Base-by-base conservation (phyloP, 30 jellyfish, hydroid and myxozoan genomes). In the Clytia hemisphaerica region DNA sequence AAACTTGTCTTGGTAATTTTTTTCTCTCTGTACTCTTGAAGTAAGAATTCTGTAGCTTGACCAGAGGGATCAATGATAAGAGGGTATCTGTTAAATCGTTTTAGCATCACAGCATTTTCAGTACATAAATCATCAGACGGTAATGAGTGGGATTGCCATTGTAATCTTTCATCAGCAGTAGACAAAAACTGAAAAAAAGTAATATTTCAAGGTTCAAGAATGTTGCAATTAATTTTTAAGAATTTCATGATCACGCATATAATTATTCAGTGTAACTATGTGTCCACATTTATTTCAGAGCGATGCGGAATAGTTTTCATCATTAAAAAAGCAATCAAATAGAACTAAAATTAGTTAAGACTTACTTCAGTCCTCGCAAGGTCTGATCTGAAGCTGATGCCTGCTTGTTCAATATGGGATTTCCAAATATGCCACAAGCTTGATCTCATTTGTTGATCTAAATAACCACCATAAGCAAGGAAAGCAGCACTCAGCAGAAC, bases 1-100 rank as follows among this genome's bases (percentile, higher is more conserved):
- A 91, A 91, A 57, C 97, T 91, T 6, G 99, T 91, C 46, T 84
- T 78, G 24, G 93, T 82, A 59, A 91, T 83, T 59, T 91, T 91
- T 83, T 83, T 82, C 16, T 71, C 94, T 46, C 67, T 72, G 92
- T 67, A 91, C 50, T 76, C 95, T 53, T 91, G 77, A 79, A 82
- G 37, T 7, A 91, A 78, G 61, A 91, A 91, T 64, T 82, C 89
- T 12, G 99, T 83, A 35, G 99, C 99, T 58, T 91, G 99, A 0
- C 99, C 99, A 64, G 99, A 91, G 18, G 99, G 99, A 67, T 91
- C 99, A 71, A 91, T 91, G 40, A 91, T 91, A 72, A 91, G 35
- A 18, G 99, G 95, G 51, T 82, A 91, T 71, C 95, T 61, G 88
- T 91, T 91, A 67, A 50, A 83, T 14, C 95, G 72, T 63, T 91